Evolutionary conservation across 2,888 invertebrate species (phyloP).

Genomic region (Geophilus truncorum): DNA sequence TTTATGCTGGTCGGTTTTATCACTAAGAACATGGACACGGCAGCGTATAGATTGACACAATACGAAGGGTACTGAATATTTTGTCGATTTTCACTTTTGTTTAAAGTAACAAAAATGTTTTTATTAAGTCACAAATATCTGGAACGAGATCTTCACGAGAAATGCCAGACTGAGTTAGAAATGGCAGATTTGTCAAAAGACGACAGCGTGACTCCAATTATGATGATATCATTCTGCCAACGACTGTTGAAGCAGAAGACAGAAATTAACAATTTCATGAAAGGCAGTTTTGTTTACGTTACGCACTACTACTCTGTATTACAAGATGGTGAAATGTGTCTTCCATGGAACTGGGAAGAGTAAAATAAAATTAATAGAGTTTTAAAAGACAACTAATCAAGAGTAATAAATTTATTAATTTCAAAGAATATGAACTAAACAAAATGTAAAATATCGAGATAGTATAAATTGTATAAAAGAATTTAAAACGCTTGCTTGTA

Average conservation of each 20-base stretch:
- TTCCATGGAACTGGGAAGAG: slow-evolving; percentile 85
- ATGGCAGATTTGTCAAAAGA: slow-evolving; percentile 75
- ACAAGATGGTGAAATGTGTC: slow-evolving; percentile 82
- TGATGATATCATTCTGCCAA: slow-evolving; percentile 81
- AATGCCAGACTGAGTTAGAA: slow-evolving; percentile 61
- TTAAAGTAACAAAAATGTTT: too few relatives aligned
- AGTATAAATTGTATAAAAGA: background rate
- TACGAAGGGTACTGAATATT: slow-evolving; percentile 69
- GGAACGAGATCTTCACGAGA: slow-evolving; percentile 66
- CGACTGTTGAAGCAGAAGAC: slow-evolving; percentile 56
- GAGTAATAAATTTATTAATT: background rate
- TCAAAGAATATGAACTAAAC: background rate
- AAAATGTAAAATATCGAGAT: background rate
- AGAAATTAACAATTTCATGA: slow-evolving; percentile 53
- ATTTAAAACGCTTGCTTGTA: background rate
- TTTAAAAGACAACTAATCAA: background rate
- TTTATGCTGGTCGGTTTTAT: slow-evolving; percentile 78
- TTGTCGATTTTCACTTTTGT: too few relatives aligned
- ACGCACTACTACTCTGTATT: slow-evolving; percentile 88
- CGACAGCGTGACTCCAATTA: slow-evolving; percentile 80
- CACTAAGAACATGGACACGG: slow-evolving; percentile 67
- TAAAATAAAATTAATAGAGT: too few relatives aligned
- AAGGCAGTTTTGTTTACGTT: slow-evolving; percentile 67
- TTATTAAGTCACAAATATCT: slow-evolving; percentile 66
- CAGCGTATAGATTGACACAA: slow-evolving; percentile 63